phyloP scores from a whole-genome alignment of 1,140 invertebrate species.

The Pristionchus pacificus region DNA sequence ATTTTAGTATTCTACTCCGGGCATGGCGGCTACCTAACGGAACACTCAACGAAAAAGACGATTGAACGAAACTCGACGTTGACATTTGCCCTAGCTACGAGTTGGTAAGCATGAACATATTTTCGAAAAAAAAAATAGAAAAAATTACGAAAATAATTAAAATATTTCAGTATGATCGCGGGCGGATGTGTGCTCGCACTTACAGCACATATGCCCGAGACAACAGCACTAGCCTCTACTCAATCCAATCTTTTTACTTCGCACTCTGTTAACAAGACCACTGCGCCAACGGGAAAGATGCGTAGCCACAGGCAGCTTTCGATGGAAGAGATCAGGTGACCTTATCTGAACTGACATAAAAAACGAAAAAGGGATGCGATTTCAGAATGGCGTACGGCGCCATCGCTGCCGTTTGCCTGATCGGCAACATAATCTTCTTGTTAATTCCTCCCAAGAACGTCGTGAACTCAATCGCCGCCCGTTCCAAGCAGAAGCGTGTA shows the following conservation, averaged over 20 bases:
- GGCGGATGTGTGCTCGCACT: not conserved
- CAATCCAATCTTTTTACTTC: no score
- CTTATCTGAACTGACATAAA: no score
- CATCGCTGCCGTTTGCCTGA: conserved; percentile 10
- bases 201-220: not conserved
- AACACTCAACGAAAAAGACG: conserved; percentile 22
- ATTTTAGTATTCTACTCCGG: conserved; percentile 31
- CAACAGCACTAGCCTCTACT: not conserved
- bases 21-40: conserved; percentile 23
- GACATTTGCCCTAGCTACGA: conserved; percentile 14
- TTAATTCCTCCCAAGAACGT: conserved; percentile 21
- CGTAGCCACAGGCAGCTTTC: not conserved
- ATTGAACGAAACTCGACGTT: conserved; percentile 23
- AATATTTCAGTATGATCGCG: not conserved
- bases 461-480: conserved; percentile 25
- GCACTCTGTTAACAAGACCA: no score
- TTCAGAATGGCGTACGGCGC: conserved; percentile 24
- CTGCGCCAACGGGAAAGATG: no score
- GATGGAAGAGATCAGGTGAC: not conserved
- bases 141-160: no score
- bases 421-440: conserved; percentile 23
- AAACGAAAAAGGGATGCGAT: no score
- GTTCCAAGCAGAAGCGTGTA: conserved; percentile 1
- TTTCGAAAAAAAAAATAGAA: no score
- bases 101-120: no score